phyloP scores from a whole-genome alignment of 2,888 invertebrate species.

The Philereme transversata region DNA sequence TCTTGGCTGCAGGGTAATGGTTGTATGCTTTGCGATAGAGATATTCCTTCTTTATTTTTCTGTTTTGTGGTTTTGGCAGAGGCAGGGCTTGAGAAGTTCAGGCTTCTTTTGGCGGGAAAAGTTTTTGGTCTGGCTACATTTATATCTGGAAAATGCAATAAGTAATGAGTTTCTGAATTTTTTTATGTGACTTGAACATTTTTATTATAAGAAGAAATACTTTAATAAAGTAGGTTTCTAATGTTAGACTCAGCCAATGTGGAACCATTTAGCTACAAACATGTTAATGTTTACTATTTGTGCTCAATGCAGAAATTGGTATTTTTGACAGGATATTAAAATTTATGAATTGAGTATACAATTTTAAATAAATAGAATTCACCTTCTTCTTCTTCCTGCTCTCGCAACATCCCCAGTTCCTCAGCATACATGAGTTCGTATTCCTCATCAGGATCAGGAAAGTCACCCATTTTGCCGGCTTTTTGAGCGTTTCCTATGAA shows the following conservation, averaged over 20 bases:
- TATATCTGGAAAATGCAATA: constrained; percentile 51
- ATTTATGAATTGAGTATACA: not conserved
- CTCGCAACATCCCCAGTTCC: constrained; percentile 86
- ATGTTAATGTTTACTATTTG: too few species aligned
- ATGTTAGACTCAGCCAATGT: too few species aligned
- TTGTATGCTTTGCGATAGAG: constrained; percentile 38
- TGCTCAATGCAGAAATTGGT: too few species aligned
- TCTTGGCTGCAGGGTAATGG: constrained; percentile 34
- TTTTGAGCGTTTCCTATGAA: not conserved
- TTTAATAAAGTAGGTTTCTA: too few species aligned
- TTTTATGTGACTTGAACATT: too few species aligned
- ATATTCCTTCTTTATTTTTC: constrained; percentile 24
- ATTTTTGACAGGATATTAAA: not conserved
- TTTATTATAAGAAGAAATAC: too few species aligned
- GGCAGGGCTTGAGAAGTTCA: constrained; percentile 64
- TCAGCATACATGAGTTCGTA: constrained; percentile 89
- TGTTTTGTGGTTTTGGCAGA: constrained; percentile 26
- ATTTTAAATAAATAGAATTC: constrained; percentile 13
- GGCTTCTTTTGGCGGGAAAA: constrained; percentile 68
- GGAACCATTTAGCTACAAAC: too few species aligned
- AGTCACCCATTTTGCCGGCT: constrained; percentile 65
- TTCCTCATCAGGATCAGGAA: constrained; percentile 85
- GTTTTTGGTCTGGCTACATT: constrained; percentile 54
- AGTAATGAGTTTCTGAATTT: too few species aligned
- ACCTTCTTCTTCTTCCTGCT: constrained; percentile 71